Evolutionary conservation across 2,797 vertebrate species (phyloP), one percentile per base, ranked within the genome.

Genomic region (Semaprochilodus insignis): DNA sequence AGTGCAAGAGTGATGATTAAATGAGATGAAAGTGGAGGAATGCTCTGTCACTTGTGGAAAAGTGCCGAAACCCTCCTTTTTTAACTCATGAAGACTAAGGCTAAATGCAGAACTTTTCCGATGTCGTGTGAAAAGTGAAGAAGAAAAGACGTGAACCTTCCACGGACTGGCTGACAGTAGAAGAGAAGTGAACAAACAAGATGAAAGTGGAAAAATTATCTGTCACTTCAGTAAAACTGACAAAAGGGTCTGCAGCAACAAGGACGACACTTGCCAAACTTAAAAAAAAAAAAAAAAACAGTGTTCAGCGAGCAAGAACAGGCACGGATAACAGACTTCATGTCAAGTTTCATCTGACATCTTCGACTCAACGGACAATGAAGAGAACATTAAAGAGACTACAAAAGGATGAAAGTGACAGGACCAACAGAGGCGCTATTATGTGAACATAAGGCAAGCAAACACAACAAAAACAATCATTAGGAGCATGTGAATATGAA

Each of bases 401-500:
- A 85, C 77, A 91, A 91, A 70, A 92, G 92, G 91, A 92, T 92
- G 93, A 93, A 93, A 91, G 94, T 92, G 94, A 94, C 93, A 89
- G 93, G 93, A 93, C 90, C 83, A 88, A 92, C 88, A 92, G 91
- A 92, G 92, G 93, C 93, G 78, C 94, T 93, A 94, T 95, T 93
- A 96, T 86, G 79, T 78, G 71, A 83, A 88, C 79, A 83, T 23
- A 78, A 81, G 81, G 66, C 77, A 83, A 84, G 78, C 73, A 81
- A 87, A 87, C 81, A 96, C 93, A 96, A 95, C 93, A 94, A 96
- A 96, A 94, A 94, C 51, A 83, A 54, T n/a, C 91, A 94, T 95
- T 93, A 94, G 94, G 94, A 95, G 95, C 94, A 94, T 94, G 93
- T 95, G 95, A 96, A 96, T 93, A 93, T 94, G 93, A 85, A 95